These are phyloP conservation scores for Etheostoma nigrum DNA, from an alignment of 2,797 vertebrate species.

Conservation along the genomic window DNA sequence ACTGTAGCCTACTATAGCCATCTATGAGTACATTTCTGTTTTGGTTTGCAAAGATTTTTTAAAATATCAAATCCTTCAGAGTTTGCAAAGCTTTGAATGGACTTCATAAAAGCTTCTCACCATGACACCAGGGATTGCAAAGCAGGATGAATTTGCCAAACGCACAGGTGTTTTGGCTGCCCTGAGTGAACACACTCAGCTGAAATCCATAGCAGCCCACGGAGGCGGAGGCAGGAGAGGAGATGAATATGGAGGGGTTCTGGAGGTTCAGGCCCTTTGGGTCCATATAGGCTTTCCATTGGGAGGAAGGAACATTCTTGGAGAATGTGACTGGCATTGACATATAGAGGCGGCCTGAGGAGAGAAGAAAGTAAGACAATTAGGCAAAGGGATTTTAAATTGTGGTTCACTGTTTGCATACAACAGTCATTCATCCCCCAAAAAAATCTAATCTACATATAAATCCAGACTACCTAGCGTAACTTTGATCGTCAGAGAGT, in stretches of 20 bases:
- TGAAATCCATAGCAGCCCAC: conserved; percentile 79
- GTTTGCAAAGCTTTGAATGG: neutral
- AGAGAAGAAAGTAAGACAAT: neutral
- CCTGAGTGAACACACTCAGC: conserved; percentile 45
- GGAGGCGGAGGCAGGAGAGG: conserved; percentile 66
- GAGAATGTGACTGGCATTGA: conserved; percentile 68
- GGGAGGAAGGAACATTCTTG: conserved; percentile 3
- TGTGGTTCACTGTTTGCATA: neutral
- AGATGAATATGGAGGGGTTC: conserved; percentile 69
- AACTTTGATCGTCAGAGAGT: conserved; percentile 72
- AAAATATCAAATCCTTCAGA: neutral
- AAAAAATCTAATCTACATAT: neutral
- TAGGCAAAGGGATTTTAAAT: neutral
- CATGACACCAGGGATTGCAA: conserved; percentile 84
- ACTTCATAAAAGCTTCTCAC: conserved; percentile 61
- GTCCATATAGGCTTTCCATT: conserved; percentile 76
- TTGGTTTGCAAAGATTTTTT: neutral
- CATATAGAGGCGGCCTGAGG: conserved; percentile 67
- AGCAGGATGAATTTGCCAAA: conserved; percentile 75
- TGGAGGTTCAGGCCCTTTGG: conserved; percentile 17
- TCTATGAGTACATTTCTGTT: neutral
- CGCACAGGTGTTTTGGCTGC: neutral
- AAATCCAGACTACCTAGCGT: conserved; percentile 69
- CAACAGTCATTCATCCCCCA: neutral
- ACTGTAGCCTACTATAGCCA: neutral